Conservation (phyloP, 2,888 invertebrate species). For the Oxytorus armatus region DNA sequence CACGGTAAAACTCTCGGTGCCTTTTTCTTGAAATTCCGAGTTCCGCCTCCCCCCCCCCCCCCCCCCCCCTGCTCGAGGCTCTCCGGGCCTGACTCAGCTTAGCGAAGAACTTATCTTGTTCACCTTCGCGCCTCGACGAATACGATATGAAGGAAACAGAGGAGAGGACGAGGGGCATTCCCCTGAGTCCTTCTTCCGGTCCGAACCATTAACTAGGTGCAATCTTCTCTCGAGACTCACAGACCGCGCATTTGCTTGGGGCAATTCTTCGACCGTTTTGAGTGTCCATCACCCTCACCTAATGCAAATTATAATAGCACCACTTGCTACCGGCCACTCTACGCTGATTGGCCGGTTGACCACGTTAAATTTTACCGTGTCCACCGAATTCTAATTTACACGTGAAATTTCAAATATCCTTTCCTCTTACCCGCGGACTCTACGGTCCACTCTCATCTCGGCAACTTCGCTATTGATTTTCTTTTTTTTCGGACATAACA, state of each 20-base stretch:
- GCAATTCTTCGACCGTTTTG: slow-evolving; percentile 31
- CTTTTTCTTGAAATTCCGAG: slow-evolving; percentile 45
- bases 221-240: slow-evolving; percentile 30
- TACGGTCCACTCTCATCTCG: slow-evolving; percentile 13
- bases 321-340: slow-evolving; percentile 15
- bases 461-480: neutral
- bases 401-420: slow-evolving; percentile 5
- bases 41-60: neutral
- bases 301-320: slow-evolving; percentile 5
- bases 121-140: slow-evolving; percentile 54
- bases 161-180: slow-evolving; percentile 32
- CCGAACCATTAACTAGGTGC: slow-evolving; percentile 52
- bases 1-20: slow-evolving; percentile 16
- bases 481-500: neutral
- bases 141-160: slow-evolving; percentile 31
- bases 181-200: slow-evolving; percentile 44
- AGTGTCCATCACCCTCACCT: neutral
- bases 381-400: neutral
- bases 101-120: slow-evolving; percentile 57
- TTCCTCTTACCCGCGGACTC: neutral
- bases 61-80: too few species aligned
- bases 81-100: slow-evolving; percentile 49
- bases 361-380: neutral
- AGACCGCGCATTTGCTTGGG: slow-evolving; percentile 21
- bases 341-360: slow-evolving; percentile 17